A percentile compares a stretch with the other conserved stretches of the same genome.
Conservation (phyloP, 2,797 vertebrate genomes). For the Pteronotus mesoamericanus region DNA sequence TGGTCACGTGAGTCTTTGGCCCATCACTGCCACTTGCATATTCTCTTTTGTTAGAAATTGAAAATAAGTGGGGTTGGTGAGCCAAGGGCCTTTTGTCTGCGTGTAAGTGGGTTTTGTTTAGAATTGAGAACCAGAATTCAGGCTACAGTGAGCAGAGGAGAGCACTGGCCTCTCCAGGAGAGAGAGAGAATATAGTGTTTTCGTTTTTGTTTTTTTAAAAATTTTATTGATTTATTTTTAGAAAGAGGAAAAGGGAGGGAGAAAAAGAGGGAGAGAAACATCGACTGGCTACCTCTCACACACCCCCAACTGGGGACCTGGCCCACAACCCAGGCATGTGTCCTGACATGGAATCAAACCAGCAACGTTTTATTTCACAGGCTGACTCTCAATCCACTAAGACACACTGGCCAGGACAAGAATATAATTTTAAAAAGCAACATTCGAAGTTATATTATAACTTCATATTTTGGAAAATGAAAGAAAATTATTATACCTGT, state of each 20-base stretch:
- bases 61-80: neutral
- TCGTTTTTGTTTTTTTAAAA: too few relatives aligned
- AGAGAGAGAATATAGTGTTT: neutral
- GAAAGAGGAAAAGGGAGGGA: neutral
- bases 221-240: too few relatives aligned
- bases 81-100: neutral
- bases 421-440: neutral
- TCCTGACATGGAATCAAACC: neutral
- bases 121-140: neutral
- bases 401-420: neutral
- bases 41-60: neutral
- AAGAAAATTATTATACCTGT: neutral
- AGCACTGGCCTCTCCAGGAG: neutral
- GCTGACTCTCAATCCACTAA: neutral
- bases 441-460: neutral
- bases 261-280: neutral
- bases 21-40: neutral
- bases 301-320: neutral
- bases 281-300: neutral
- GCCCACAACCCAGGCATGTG: neutral
- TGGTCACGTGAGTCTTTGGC: neutral
- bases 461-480: neutral
- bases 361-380: neutral
- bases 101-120: neutral
- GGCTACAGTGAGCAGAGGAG: neutral